A percentile compares a stretch with the other conserved stretches of the same genome.
Conservation (phyloP, 2,888 invertebrate genomes). For the Tortricodes alternella region DNA sequence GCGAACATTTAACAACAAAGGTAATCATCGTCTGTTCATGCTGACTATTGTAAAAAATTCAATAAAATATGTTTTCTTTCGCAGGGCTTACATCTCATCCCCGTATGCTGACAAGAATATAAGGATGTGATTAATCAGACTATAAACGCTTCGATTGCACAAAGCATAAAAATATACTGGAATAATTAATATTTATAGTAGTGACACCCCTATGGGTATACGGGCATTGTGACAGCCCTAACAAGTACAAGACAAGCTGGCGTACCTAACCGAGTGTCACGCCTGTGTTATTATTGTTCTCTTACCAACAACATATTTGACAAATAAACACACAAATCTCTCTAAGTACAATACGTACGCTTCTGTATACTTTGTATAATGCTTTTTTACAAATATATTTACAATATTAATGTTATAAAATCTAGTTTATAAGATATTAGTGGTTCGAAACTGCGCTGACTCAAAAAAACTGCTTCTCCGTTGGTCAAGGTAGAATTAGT, state of each 20-base stretch:
- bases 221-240: background rate
- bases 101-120: conserved; percentile 86
- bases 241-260: background rate
- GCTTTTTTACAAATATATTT: conserved; percentile 75
- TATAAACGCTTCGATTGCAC: conserved; percentile 51
- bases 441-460: conserved; percentile 15
- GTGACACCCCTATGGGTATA: background rate
- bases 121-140: conserved; percentile 74
- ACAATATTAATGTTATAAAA: conserved; percentile 52
- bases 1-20: no score
- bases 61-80: conserved; percentile 50
- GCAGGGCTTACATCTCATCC: conserved; percentile 86
- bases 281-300: background rate
- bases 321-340: conserved; percentile 42
- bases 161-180: conserved; percentile 47
- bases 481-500: conserved; percentile 57
- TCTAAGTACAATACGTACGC: conserved; percentile 68
- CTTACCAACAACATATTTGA: background rate
- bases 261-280: background rate
- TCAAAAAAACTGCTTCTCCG: conserved; percentile 33
- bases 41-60: background rate
- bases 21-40: no score
- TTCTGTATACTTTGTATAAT: conserved; percentile 49
- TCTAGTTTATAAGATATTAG: conserved; percentile 52
- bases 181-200: conserved; percentile 52